Evolutionary conservation across 2,888 invertebrate species (phyloP).

Genomic region (Sepioteuthis lessoniana): DNA sequence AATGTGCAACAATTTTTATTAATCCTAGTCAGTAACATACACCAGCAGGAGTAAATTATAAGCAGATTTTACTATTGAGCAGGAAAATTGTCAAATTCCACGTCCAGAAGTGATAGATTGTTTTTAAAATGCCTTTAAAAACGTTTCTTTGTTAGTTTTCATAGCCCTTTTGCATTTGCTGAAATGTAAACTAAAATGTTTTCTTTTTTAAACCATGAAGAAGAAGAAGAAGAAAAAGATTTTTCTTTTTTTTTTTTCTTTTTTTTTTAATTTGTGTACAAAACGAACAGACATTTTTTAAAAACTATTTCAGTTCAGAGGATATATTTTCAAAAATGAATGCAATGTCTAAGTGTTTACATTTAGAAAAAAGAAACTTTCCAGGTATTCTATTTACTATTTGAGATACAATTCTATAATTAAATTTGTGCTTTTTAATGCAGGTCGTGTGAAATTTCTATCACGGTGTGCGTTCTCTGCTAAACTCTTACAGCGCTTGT

Average conservation of each 20-base stretch:
- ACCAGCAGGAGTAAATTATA: not conserved
- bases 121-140: not conserved
- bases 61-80: not conserved
- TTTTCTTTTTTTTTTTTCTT: not conserved
- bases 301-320: not conserved
- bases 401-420: not conserved
- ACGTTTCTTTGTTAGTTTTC: not conserved
- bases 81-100: not conserved
- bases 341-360: too few relatives aligned
- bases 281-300: not conserved
- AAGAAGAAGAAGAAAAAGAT: too few relatives aligned
- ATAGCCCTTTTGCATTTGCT: not conserved
- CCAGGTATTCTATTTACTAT: not conserved
- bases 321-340: not conserved
- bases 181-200: not conserved
- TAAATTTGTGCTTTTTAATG: not conserved
- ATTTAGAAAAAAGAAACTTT: too few relatives aligned
- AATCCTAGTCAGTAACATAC: not conserved
- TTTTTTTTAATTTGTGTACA: not conserved
- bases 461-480: too few relatives aligned
- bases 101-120: not conserved
- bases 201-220: too few relatives aligned
- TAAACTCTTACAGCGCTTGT: too few relatives aligned
- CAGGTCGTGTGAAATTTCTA: too few relatives aligned
- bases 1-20: conserved; percentile 8